A percentile compares a stretch with the other conserved stretches of the same genome.
Conservation (phyloP, 30 jellyfish, hydroid and myxozoan species). For the Pelagia noctiluca region DNA sequence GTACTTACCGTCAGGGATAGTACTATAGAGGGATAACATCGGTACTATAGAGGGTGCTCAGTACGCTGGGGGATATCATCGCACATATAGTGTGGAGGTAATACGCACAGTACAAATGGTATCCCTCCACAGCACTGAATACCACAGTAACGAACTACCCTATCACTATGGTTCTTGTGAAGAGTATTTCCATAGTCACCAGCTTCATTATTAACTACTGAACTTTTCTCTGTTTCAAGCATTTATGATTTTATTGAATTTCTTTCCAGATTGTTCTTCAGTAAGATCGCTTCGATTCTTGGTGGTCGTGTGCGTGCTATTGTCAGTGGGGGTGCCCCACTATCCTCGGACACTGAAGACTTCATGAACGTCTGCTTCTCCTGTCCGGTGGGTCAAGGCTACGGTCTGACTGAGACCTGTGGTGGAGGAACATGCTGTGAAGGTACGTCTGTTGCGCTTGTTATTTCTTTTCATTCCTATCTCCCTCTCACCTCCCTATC, state of each 20-base stretch:
- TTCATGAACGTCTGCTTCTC: conserved; percentile 98
- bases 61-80: no score
- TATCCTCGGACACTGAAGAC: conserved; percentile 96
- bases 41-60: no score
- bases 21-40: no score
- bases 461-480: no score
- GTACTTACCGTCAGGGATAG: no score
- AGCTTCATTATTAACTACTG: background rate
- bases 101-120: no score
- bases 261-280: conserved; percentile 77
- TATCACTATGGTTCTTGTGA: no score
- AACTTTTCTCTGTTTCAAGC: background rate
- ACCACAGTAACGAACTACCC: no score
- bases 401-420: conserved; percentile 96
- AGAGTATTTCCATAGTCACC: no score
- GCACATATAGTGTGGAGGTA: no score
- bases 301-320: conserved; percentile 93
- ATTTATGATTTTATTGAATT: background rate
- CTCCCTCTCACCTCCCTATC: no score
- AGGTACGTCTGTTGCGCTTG: conserved; percentile 58
- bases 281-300: conserved; percentile 79
- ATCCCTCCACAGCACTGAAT: no score
- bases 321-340: conserved; percentile 99
- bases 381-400: conserved; percentile 99
- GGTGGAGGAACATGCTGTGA: conserved; percentile 94